Conservation (phyloP, 2,113 vertebrate genomes). For the Antigone vipio region DNA sequence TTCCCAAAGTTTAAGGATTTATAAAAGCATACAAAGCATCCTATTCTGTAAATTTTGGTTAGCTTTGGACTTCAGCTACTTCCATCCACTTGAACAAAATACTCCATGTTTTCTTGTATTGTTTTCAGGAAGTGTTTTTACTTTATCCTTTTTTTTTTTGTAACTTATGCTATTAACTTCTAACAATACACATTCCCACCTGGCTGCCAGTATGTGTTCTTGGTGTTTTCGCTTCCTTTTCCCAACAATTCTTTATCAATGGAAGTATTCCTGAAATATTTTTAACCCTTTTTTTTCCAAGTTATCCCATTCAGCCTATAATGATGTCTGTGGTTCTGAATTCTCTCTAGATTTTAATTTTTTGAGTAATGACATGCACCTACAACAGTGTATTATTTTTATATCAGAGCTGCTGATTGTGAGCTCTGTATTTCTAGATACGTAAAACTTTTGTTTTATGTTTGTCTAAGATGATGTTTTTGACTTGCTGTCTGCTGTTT, state of each 20-base stretch:
- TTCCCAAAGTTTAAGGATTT: background rate
- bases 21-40: background rate
- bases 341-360: background rate
- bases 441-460: background rate
- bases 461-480: background rate
- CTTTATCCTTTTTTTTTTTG: background rate
- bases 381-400: background rate
- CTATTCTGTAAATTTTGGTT: background rate
- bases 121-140: background rate
- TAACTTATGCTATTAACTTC: background rate
- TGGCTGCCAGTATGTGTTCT: background rate
- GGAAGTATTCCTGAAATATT: background rate
- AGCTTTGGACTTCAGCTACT: background rate
- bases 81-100: background rate
- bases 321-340: background rate
- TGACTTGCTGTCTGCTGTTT: background rate
- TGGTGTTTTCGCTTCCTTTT: background rate
- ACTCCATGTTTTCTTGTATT: background rate
- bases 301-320: background rate
- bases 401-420: background rate
- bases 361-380: background rate
- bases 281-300: background rate
- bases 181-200: background rate
- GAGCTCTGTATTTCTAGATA: background rate
- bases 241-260: background rate